Evolutionary conservation across 2,113 vertebrate genomes (phyloP), one percentile per base, ranked within the genome.

Genomic region (Campylomormyrus numenius): DNA sequence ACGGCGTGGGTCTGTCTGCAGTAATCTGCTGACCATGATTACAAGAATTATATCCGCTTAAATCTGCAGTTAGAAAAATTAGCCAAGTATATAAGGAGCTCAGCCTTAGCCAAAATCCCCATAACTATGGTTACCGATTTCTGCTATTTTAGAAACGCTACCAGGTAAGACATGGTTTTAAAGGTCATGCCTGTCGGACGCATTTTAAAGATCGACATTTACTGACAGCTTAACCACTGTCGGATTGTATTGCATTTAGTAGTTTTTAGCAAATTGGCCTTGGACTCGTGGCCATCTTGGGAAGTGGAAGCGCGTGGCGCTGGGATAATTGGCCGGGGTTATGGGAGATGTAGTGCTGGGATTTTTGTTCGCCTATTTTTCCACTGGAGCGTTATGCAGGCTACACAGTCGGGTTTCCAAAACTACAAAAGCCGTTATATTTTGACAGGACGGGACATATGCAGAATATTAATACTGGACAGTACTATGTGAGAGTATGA

Each of bases 271-370:
- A 58, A 9, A 58, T n/a, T 9, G 56, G 56, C 21, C 35, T 80
- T n/a, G 35, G 15, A 17, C 1, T 5, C 35, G 74, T 39, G 74
- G 35, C 74, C 35, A 39, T 80, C 74, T 48, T 21, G 17, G 21
- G 7, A 48, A 45, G 42, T 39, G 53, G 53, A 21, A 56, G 53
- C 53, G 19, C 19, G 19, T 56, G 39, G 11, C 5, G 15, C 27
- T 83, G 77, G 35, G 15, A 35, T 27, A 80, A 35, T 27, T 0
- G 27, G 74, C 9, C 27, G 3, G 50, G 15, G 1, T 53, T 50
- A 53, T 87, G 85, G 85, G 50, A 56, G 27, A 50, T 87, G 85
- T 87, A 87, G 85, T 87, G 15, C 85, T 87, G 27, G n/a, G 50
- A 24, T 52, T 85, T 27, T 15, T 87, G 13, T 21, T 52, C 85